Percentiles rank a stretch among this genome's conserved stretches.
Conservation (phyloP, 2,888 invertebrate species). For the Spicauda simplicius region DNA sequence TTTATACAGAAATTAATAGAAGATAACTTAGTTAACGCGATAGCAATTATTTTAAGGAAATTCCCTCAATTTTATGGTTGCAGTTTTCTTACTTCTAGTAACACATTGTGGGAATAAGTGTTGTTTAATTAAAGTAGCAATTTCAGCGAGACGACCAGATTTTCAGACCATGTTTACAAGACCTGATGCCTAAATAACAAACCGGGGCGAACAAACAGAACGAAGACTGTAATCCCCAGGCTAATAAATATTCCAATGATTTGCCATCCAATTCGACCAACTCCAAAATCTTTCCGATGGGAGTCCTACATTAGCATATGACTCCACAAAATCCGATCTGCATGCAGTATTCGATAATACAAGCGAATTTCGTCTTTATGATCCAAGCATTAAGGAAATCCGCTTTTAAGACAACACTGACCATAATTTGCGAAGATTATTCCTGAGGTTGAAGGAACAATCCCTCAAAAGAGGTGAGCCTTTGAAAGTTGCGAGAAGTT, state of each 20-base stretch:
- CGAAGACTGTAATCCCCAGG: slow-evolving; percentile 58
- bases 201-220: slow-evolving; percentile 50
- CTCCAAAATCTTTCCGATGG: slow-evolving; percentile 76
- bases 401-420: not conserved
- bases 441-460: slow-evolving; percentile 61
- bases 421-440: slow-evolving; percentile 35
- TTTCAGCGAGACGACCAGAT: not conserved
- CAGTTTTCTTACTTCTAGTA: not conserved
- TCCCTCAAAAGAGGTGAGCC: slow-evolving; percentile 67
- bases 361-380: slow-evolving; percentile 25
- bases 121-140: not conserved
- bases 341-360: slow-evolving; percentile 2
- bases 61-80: not conserved
- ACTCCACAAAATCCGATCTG: slow-evolving; percentile 42
- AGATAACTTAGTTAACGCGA: too few species aligned
- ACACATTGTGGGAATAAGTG: not conserved
- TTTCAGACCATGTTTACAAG: slow-evolving; percentile 33
- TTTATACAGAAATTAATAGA: too few species aligned
- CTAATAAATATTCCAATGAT: slow-evolving; percentile 81
- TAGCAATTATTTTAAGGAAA: too few species aligned
- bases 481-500: slow-evolving; percentile 71
- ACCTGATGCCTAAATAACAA: slow-evolving; percentile 53
- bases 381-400: slow-evolving; percentile 1
- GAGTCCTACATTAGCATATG: slow-evolving; percentile 74
- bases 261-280: slow-evolving; percentile 72